phyloP scores from a whole-genome alignment of 2,888 invertebrate genomes.

The Tachystola acroxantha region DNA sequence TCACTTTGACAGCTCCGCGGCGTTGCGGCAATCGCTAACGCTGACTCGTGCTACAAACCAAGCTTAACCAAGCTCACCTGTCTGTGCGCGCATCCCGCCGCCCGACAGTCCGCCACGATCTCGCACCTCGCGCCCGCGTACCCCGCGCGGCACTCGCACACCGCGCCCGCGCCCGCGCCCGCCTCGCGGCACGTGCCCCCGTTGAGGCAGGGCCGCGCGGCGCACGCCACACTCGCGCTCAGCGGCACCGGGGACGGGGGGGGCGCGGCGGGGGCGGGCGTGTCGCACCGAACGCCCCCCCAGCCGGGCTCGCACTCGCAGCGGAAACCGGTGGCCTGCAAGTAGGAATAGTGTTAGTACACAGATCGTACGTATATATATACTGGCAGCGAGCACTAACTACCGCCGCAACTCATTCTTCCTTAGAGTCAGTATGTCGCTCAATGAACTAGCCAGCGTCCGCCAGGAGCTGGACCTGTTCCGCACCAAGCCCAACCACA shows the following conservation, averaged over 20 bases:
- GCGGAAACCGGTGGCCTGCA: slow-evolving; percentile 66
- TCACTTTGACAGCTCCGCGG: too few relatives aligned
- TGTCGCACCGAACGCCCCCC: slow-evolving; percentile 79
- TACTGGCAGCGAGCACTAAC: too few relatives aligned
- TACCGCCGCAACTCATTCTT: too few relatives aligned
- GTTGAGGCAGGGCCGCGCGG: slow-evolving; percentile 77
- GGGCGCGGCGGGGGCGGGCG: slow-evolving; percentile 65
- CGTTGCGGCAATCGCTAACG: too few relatives aligned
- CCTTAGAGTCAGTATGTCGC: too few relatives aligned
- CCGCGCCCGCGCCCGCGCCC: slow-evolving; percentile 30
- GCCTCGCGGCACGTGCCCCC: slow-evolving; percentile 78
- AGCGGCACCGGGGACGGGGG: slow-evolving; percentile 74
- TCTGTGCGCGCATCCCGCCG: slow-evolving; percentile 38
- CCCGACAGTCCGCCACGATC: slow-evolving; percentile 82
- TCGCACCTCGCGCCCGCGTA: slow-evolving; percentile 83
- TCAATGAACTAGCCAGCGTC: too few relatives aligned
- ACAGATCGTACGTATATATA: too few relatives aligned
- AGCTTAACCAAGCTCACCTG: slow-evolving; percentile 31
- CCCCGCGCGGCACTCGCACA: slow-evolving; percentile 81
- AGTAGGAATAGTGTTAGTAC: too few relatives aligned
- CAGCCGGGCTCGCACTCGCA: slow-evolving; percentile 86
- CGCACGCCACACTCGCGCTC: slow-evolving; percentile 68
- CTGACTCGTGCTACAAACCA: too few relatives aligned
- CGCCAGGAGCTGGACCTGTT: too few relatives aligned
- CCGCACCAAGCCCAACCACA: too few relatives aligned